Conservation (phyloP, 2,113 vertebrate genomes). For the Damaliscus lunatus region DNA sequence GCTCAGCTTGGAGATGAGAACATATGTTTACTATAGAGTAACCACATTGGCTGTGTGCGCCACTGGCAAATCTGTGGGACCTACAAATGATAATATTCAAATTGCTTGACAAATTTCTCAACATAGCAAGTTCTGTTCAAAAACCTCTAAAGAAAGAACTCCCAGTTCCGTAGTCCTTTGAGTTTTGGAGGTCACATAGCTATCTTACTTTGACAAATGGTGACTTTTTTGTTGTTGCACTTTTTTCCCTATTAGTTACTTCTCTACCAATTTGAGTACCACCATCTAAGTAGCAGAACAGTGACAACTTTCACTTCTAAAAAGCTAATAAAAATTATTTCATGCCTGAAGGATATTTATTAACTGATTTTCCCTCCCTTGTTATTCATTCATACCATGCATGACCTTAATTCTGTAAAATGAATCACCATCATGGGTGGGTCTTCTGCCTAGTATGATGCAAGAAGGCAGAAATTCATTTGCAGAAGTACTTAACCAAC, state of each 20-base stretch:
- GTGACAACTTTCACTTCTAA: not conserved
- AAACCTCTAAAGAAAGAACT: not conserved
- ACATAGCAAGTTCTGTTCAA: not conserved
- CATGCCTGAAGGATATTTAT: not conserved
- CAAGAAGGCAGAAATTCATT: not conserved
- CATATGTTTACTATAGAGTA: not conserved
- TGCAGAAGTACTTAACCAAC: not conserved
- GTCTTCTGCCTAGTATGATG: not conserved
- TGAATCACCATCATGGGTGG: not conserved
- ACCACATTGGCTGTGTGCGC: not conserved
- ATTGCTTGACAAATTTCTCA: not conserved
- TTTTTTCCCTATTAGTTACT: not conserved
- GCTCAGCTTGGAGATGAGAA: not conserved
- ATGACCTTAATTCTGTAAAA: not conserved
- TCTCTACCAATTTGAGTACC: not conserved
- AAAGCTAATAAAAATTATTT: constrained; percentile 2
- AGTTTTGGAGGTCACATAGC: not conserved
- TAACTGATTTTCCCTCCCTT: not conserved
- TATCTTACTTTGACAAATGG: not conserved
- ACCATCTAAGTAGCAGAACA: not conserved
- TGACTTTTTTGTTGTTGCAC: not conserved
- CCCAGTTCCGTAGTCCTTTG: not conserved
- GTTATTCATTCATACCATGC: not conserved
- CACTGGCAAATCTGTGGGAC: not conserved
- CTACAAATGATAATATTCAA: not conserved